Percentiles rank a stretch among this genome's conserved stretches.
These are phyloP conservation scores for Ailurus styani DNA, from an alignment of 2,113 vertebrate genomes.

Conservation along the genomic window DNA sequence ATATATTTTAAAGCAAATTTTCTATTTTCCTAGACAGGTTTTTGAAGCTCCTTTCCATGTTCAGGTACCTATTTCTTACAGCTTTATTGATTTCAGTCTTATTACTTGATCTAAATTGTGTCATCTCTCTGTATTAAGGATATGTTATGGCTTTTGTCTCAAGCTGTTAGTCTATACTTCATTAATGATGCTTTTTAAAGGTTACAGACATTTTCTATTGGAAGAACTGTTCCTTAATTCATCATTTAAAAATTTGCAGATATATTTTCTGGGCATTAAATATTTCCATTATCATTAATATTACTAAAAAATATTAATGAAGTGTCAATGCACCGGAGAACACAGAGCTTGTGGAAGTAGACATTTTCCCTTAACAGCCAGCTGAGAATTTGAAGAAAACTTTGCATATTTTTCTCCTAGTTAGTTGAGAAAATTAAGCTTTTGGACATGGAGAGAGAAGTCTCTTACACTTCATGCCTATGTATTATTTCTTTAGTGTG, in stretches of 20 bases:
- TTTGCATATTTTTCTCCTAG: not conserved
- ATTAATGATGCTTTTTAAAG: slow-evolving; percentile 56
- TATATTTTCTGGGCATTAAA: slow-evolving; percentile 21
- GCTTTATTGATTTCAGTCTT: slow-evolving; percentile 47
- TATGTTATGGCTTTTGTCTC: slow-evolving; percentile 35
- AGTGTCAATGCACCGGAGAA: not conserved
- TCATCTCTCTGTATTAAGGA: slow-evolving; percentile 45
- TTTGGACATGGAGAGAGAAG: not conserved
- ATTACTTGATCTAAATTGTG: slow-evolving; percentile 33
- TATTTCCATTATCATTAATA: slow-evolving; percentile 39
- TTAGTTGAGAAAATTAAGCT: not conserved
- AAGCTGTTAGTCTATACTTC: slow-evolving; percentile 24
- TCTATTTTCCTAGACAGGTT: not conserved
- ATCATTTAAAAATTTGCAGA: slow-evolving; percentile 37
- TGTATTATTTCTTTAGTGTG: not conserved
- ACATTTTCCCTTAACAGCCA: not conserved
- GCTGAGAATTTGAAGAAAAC: not conserved
- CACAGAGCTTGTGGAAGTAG: not conserved
- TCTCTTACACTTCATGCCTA: not conserved
- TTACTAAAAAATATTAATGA: slow-evolving; percentile 30
- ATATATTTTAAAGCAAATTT: not conserved
- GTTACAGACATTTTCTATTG: slow-evolving; percentile 40
- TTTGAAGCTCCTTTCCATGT: not conserved
- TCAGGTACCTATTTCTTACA: slow-evolving; percentile 38
- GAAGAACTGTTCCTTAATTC: not conserved